phyloP scores from a whole-genome alignment of 2,888 invertebrate species.

The Limnephilus marmoratus region DNA sequence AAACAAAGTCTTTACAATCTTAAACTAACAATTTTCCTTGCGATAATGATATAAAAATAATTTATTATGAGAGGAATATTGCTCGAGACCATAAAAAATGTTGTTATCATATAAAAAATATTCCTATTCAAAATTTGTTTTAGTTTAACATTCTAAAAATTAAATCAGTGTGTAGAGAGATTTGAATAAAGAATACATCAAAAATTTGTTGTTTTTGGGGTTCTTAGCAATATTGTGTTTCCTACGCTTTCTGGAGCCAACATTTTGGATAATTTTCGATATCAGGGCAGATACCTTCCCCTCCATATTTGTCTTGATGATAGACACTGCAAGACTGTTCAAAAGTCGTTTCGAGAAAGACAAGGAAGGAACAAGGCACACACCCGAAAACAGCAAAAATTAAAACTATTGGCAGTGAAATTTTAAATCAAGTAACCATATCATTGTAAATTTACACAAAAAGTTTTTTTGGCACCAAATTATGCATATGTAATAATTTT shows the following conservation, averaged over 20 bases:
- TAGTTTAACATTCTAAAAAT: background rate
- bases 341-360: too few species aligned
- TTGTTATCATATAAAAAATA: background rate
- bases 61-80: background rate
- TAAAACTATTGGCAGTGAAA: background rate
- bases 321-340: too few species aligned
- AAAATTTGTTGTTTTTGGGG: background rate
- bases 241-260: background rate
- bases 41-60: background rate
- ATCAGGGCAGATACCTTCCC: background rate
- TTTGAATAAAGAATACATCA: background rate
- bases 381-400: background rate
- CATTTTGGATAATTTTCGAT: background rate
- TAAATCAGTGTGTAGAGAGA: background rate
- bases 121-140: background rate
- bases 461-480: background rate
- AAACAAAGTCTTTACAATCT: background rate
- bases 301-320: background rate
- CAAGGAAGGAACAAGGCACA: background rate
- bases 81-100: background rate
- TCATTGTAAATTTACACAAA: too few species aligned
- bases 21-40: background rate
- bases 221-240: background rate
- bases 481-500: background rate
- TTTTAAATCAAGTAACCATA: background rate